phyloP scores from a whole-genome alignment of 2,888 invertebrate species.

The Calameuta filiformis region DNA sequence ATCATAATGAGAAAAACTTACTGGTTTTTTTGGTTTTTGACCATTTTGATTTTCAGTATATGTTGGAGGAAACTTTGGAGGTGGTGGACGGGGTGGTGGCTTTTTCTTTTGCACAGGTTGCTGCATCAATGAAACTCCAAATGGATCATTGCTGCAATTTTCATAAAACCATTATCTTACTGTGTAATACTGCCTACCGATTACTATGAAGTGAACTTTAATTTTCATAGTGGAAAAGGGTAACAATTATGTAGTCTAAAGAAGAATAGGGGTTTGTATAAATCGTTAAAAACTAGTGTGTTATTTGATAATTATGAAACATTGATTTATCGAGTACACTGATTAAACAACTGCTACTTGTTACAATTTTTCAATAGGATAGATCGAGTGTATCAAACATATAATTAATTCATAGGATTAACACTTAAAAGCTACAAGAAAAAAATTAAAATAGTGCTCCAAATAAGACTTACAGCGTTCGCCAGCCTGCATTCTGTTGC shows the following conservation, averaged over 20 bases:
- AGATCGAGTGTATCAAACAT: not conserved
- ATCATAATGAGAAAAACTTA: constrained; percentile 28
- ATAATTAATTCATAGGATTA: not conserved
- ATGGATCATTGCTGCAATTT: constrained; percentile 50
- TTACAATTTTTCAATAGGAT: constrained; percentile 15
- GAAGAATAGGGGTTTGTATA: not conserved
- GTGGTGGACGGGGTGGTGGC: constrained; percentile 79
- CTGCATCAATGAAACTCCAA: constrained; percentile 65
- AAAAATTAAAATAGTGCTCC: too few relatives aligned
- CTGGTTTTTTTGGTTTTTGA: constrained; percentile 53
- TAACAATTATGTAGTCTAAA: not conserved
- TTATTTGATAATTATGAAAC: not conserved
- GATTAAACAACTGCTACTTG: not conserved
- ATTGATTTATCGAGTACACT: not conserved
- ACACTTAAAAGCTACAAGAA: not conserved
- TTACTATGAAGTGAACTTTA: not conserved
- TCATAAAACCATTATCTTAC: not conserved
- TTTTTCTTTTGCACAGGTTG: constrained; percentile 72
- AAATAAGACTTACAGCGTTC: constrained; percentile 47
- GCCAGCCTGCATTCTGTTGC: constrained; percentile 45
- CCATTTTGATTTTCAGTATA: constrained; percentile 45
- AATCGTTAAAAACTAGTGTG: not conserved
- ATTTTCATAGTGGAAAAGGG: not conserved
- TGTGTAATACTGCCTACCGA: not conserved
- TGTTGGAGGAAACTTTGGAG: constrained; percentile 69